Conservation (phyloP, 2,888 invertebrate genomes). For the Carcina quercana region DNA sequence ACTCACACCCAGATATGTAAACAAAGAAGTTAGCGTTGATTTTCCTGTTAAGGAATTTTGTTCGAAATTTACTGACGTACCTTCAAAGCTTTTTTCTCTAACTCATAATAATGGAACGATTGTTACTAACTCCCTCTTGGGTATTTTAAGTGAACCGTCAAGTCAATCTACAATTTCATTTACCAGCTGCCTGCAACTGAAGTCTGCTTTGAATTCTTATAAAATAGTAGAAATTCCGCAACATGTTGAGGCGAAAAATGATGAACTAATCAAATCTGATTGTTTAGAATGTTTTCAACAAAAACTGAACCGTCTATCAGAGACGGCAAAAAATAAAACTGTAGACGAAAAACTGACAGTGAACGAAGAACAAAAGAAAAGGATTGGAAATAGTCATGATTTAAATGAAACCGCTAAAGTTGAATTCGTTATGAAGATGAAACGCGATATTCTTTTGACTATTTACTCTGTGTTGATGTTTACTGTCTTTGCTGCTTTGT, state of each 20-base stretch:
- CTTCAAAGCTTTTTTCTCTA: slow-evolving; percentile 30
- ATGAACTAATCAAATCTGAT: slow-evolving; percentile 9
- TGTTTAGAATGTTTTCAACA: not conserved
- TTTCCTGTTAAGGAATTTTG: slow-evolving; percentile 21
- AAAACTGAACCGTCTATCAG: not conserved
- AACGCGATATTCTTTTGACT: slow-evolving; percentile 57
- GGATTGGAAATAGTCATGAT: not conserved
- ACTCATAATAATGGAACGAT: slow-evolving; percentile 27
- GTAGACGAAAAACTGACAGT: slow-evolving; percentile 9
- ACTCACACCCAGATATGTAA: slow-evolving; percentile 17
- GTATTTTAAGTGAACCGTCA: slow-evolving; percentile 31
- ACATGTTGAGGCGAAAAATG: slow-evolving; percentile 8
- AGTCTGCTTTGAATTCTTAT: slow-evolving; percentile 6
- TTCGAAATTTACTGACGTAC: slow-evolving; percentile 35
- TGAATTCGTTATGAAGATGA: slow-evolving; percentile 46
- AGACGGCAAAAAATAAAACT: slow-evolving; percentile 11
- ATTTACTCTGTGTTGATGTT: slow-evolving; percentile 59
- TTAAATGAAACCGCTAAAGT: slow-evolving; percentile 16
- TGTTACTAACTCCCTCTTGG: slow-evolving; percentile 29
- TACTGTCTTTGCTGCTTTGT: slow-evolving; percentile 58
- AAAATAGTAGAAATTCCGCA: slow-evolving; percentile 24
- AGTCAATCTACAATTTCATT: slow-evolving; percentile 31
- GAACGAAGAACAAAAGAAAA: slow-evolving; percentile 5
- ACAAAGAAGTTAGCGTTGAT: slow-evolving; percentile 38
- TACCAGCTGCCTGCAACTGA: slow-evolving; percentile 14